Conservation (phyloP, 1,140 invertebrate species). For the Drosophila bocqueti region DNA sequence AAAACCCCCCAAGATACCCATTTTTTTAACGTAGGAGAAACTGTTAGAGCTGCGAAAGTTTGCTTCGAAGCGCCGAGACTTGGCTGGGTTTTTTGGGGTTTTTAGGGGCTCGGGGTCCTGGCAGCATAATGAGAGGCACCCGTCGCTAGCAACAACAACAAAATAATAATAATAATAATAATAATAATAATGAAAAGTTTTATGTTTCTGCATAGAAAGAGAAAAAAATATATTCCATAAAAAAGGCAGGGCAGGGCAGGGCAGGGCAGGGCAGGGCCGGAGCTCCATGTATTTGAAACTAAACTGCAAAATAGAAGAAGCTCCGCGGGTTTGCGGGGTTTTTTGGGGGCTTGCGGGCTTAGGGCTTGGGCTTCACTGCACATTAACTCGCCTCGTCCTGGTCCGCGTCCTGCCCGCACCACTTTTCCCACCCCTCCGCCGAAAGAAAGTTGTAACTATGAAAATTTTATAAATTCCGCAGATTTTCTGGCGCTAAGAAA, state of each 20-base stretch:
- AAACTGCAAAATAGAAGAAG: constrained; percentile 76
- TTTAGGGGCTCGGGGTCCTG: not conserved
- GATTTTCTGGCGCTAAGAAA: constrained; percentile 81
- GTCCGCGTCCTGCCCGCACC: not conserved
- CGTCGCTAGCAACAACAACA: constrained; percentile 20
- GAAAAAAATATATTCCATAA: constrained; percentile 62
- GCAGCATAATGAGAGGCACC: constrained; percentile 46
- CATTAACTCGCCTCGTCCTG: constrained; percentile 57
- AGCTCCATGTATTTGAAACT: constrained; percentile 74
- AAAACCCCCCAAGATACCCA: not conserved
- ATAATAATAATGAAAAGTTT: constrained; percentile 76
- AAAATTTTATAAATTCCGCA: constrained; percentile 84
- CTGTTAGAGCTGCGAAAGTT: constrained; percentile 58
- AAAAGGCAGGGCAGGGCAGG: not conserved
- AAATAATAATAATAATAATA: constrained; percentile 58
- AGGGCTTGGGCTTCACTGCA: constrained; percentile 42
- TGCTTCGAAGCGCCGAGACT: constrained; percentile 28
- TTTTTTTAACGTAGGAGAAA: constrained; percentile 26
- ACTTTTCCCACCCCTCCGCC: not conserved
- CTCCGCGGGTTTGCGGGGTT: not conserved
- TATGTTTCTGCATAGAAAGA: constrained; percentile 72
- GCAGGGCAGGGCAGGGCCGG: not conserved
- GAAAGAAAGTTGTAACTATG: constrained; percentile 83
- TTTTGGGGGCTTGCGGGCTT: not conserved
- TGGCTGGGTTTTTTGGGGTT: not conserved